Percentiles rank a stretch among this genome's conserved stretches.
phyloP scores from a whole-genome alignment of 2,888 invertebrate species.

The Drosophila suboccidentalis region DNA sequence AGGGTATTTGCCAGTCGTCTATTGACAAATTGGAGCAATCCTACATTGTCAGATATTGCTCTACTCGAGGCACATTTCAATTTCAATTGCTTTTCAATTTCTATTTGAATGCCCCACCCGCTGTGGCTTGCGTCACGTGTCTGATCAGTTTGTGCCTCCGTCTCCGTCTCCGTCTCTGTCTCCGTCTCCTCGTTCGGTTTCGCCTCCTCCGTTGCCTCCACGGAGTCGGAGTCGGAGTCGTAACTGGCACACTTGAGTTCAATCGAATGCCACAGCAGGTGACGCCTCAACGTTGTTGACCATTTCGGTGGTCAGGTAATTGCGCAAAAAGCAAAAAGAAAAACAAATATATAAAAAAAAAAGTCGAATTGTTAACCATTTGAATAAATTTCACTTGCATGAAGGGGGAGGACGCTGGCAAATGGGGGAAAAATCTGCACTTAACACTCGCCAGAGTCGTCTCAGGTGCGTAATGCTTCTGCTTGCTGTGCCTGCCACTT shows the following conservation, averaged over 20 bases:
- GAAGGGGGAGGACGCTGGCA: background rate
- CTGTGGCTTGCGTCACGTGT: constrained; percentile 68
- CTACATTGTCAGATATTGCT: constrained; percentile 18
- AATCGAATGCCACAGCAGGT: constrained; percentile 77
- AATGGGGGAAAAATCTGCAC: constrained; percentile 11
- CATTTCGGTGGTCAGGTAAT: constrained; percentile 56
- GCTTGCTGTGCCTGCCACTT: constrained; percentile 1
- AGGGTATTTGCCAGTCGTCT: background rate
- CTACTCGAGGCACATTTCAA: constrained; percentile 50
- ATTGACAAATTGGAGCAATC: background rate
- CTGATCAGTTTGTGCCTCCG: background rate
- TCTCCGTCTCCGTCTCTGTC: too few relatives aligned
- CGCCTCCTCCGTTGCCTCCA: constrained; percentile 14
- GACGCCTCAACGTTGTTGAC: constrained; percentile 41
- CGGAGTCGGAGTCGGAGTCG: constrained; percentile 33
- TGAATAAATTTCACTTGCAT: constrained; percentile 78
- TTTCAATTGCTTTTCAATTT: constrained; percentile 71
- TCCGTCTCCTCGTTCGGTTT: constrained; percentile 3
- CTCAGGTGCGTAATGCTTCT: constrained; percentile 44
- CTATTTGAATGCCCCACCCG: constrained; percentile 43
- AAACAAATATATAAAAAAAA: constrained; percentile 5
- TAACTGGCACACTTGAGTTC: constrained; percentile 79
- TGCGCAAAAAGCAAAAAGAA: constrained; percentile 56
- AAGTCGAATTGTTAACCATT: constrained; percentile 57
- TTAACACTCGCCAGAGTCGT: constrained; percentile 16